Percentiles rank a stretch among this genome's conserved stretches.
phyloP scores from a whole-genome alignment of 1,140 invertebrate genomes.

The Coptotermes formosanus region DNA sequence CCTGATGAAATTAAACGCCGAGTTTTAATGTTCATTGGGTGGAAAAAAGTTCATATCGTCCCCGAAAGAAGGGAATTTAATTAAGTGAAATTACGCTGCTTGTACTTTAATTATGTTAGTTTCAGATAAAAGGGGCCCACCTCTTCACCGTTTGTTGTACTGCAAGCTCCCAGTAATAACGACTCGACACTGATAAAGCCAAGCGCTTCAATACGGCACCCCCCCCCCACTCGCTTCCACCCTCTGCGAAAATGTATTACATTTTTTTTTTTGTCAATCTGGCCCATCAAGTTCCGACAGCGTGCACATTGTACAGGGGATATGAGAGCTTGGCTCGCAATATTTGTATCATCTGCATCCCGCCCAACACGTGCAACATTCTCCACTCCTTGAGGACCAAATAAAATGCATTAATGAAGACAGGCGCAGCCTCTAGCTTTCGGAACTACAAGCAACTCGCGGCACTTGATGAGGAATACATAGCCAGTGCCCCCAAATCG shows the following conservation, averaged over 20 bases:
- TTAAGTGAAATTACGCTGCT: conserved; percentile 56
- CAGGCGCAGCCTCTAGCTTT: not conserved
- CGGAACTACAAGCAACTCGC: no score
- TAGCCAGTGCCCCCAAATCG: no score
- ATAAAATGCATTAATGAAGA: not conserved
- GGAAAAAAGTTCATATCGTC: conserved; percentile 51
- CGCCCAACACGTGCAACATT: not conserved
- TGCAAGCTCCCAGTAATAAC: conserved; percentile 26
- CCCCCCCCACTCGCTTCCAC: conserved; percentile 17
- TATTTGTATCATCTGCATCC: not conserved
- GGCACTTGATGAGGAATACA: no score
- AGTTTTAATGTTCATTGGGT: conserved; percentile 51
- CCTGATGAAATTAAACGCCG: conserved; percentile 53
- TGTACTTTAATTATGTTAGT: conserved; percentile 56
- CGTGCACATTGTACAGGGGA: not conserved
- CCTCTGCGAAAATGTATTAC: conserved; percentile 33
- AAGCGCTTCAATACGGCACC: conserved; percentile 26
- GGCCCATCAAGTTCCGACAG: not conserved
- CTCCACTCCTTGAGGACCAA: not conserved
- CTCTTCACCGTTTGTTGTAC: conserved; percentile 36
- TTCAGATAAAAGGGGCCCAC: conserved; percentile 43
- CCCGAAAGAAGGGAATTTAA: conserved; percentile 53
- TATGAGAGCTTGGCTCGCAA: not conserved
- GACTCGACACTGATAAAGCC: conserved; percentile 35
- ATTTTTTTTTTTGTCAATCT: conserved; percentile 35